Evolutionary conservation across 2,797 vertebrate genomes (phyloP), one percentile per base, ranked within the genome.

Genomic region (Rhinichthys osculus): DNA sequence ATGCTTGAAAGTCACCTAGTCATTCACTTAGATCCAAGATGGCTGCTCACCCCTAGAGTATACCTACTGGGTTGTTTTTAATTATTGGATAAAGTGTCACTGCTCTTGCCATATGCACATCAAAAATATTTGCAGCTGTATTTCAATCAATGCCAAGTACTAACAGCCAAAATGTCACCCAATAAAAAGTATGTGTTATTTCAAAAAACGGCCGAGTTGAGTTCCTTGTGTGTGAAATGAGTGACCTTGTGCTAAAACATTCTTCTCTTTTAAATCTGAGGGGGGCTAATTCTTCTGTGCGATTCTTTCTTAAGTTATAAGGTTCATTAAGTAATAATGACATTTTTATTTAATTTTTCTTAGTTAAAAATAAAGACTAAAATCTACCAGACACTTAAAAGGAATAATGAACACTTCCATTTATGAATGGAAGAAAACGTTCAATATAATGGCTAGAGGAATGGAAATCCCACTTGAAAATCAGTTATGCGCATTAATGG

Each of bases 101-200:
- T 90, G 87, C 78, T 91, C 59, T 86, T 86, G 80, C 88, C 86
- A 50, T 93, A 90, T 90, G 88, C 88, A 90, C 90, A 88, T 82
- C 66, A 91, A 89, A 89, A 85, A 91, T 74, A 90, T 85, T 80
- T 87, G 84, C 88, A 84, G 67, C 67, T 93, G 92, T 92, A 89
- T 90, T 93, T 90, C 88, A 88, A 91, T 90, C 87, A 90, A 92
- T 93, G 88, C 92, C 92, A 92, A 92, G 87, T 92, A 92, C 92
- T 90, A 90, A 93, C 90, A 89, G 84, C 91, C 91, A 91, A 87
- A 93, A 85, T 92, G 90, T 94, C 93, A 94, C 87, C 91, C 91
- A 95, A 95, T 95, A 95, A 96, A 95, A 90, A 87, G 35, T 91
- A 87, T 79, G 86, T 93, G 91, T 93, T 93, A 95, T 94, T 94